Evolutionary conservation across 2,888 invertebrate species (phyloP).

Genomic region (Cheilosia variabilis): DNA sequence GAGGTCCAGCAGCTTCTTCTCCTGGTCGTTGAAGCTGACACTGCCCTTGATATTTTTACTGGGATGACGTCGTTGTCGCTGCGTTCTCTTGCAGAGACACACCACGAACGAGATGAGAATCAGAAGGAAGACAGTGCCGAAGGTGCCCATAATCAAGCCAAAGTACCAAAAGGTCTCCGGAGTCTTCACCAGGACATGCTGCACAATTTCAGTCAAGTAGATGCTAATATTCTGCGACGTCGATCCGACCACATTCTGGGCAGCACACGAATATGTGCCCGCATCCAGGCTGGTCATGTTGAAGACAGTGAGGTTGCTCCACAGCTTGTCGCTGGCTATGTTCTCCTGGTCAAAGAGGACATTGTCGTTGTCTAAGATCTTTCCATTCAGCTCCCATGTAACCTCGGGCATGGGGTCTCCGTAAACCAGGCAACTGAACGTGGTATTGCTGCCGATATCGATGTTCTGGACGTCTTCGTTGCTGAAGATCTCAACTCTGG

Average conservation of each 20-base stretch:
- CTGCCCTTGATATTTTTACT: slow-evolving; percentile 90
- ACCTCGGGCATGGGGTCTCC: slow-evolving; percentile 94
- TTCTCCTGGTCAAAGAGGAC: slow-evolving; percentile 84
- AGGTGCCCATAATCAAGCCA: slow-evolving; percentile 89
- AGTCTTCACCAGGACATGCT: slow-evolving; percentile 84
- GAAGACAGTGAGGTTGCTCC: slow-evolving; percentile 92
- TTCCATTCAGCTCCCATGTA: slow-evolving; percentile 92
- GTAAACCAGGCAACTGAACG: slow-evolving; percentile 91
- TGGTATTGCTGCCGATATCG: slow-evolving; percentile 92
- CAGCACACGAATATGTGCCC: slow-evolving; percentile 91
- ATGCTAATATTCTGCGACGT: slow-evolving; percentile 85
- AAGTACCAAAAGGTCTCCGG: slow-evolving; percentile 92
- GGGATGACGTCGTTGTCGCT: slow-evolving; percentile 85
- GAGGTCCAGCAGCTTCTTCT: slow-evolving; percentile 92
- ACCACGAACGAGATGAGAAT: slow-evolving; percentile 86
- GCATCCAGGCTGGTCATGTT: slow-evolving; percentile 92
- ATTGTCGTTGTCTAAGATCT: slow-evolving; percentile 85
- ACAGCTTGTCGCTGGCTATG: slow-evolving; percentile 84
- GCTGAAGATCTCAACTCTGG: slow-evolving; percentile 88
- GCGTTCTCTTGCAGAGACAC: slow-evolving; percentile 84
- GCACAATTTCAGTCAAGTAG: slow-evolving; percentile 87
- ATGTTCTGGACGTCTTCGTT: slow-evolving; percentile 86
- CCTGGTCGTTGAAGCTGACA: slow-evolving; percentile 94
- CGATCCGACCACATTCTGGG: slow-evolving; percentile 83
- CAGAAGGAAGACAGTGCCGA: slow-evolving; percentile 87